Evolutionary conservation across 2,113 vertebrate species (phyloP).

Genomic region (Calidris pygmaea): DNA sequence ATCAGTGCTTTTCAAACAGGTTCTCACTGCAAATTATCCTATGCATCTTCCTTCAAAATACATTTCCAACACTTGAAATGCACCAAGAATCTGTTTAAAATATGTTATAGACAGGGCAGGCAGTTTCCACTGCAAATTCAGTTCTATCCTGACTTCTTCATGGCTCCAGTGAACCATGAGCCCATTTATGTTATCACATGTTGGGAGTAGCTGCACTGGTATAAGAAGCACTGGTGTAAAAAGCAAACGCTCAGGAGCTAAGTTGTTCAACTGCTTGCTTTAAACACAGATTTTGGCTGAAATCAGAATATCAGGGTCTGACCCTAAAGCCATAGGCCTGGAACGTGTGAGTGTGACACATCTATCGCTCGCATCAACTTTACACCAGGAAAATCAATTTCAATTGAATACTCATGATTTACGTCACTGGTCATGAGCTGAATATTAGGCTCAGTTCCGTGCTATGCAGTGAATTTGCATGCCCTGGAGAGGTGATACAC

Average conservation of each 20-base stretch:
- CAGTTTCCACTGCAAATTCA: not conserved
- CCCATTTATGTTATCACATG: not conserved
- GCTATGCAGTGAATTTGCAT: not conserved
- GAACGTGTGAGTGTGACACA: not conserved
- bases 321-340: not conserved
- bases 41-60: not conserved
- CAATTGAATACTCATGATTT: not conserved
- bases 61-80: not conserved
- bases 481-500: not conserved
- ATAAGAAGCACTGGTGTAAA: not conserved
- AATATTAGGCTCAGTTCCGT: not conserved
- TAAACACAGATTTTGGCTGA: not conserved
- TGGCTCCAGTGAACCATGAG: not conserved
- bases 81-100: not conserved
- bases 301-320: not conserved
- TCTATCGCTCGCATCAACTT: not conserved
- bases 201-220: not conserved
- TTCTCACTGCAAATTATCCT: not conserved
- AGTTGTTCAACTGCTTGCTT: not conserved
- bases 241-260: not conserved
- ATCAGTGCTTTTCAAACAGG: not conserved
- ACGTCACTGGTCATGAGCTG: not conserved
- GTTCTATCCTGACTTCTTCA: not conserved
- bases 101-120: not conserved
- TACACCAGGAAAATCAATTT: not conserved